Conservation (phyloP, 2,797 vertebrate species). For the Hybognathus amarus region DNA sequence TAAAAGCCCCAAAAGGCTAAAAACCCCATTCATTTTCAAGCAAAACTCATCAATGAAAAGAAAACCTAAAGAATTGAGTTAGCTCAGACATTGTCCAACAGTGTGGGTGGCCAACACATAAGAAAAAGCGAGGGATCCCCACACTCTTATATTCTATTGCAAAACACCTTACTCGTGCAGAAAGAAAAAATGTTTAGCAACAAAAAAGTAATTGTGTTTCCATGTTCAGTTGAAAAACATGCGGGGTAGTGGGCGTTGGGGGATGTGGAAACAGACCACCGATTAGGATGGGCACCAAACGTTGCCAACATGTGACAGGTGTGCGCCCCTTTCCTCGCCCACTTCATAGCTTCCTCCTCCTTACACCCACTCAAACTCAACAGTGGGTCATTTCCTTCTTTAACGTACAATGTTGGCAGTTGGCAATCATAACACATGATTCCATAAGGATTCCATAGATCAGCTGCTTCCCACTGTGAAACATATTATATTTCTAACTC, state of each 20-base stretch:
- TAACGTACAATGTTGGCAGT: slow-evolving; percentile 22
- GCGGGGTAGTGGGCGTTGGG: slow-evolving; percentile 12
- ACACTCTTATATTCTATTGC: background rate
- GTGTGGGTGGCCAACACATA: slow-evolving; percentile 17
- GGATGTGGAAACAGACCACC: slow-evolving; percentile 21
- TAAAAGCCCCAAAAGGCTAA: background rate
- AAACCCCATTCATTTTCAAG: background rate
- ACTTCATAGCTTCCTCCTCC: background rate
- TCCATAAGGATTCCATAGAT: background rate
- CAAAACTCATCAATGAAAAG: background rate
- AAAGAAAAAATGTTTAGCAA: background rate
- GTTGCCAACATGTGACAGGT: slow-evolving; percentile 56
- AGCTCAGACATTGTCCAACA: slow-evolving; percentile 37
- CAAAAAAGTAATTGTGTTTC: background rate
- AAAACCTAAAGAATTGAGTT: background rate
- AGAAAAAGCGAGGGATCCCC: background rate
- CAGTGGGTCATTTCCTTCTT: slow-evolving; percentile 35
- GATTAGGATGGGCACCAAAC: slow-evolving; percentile 37
- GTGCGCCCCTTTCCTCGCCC: slow-evolving; percentile 22
- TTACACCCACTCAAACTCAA: slow-evolving; percentile 25
- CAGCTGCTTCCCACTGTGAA: background rate
- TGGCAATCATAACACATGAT: slow-evolving; percentile 15
- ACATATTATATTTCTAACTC: background rate
- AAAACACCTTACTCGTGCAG: background rate
- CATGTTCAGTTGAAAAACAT: slow-evolving; percentile 5